phyloP scores from a whole-genome alignment of 2,113 vertebrate species.

The Atractosteus spatula region DNA sequence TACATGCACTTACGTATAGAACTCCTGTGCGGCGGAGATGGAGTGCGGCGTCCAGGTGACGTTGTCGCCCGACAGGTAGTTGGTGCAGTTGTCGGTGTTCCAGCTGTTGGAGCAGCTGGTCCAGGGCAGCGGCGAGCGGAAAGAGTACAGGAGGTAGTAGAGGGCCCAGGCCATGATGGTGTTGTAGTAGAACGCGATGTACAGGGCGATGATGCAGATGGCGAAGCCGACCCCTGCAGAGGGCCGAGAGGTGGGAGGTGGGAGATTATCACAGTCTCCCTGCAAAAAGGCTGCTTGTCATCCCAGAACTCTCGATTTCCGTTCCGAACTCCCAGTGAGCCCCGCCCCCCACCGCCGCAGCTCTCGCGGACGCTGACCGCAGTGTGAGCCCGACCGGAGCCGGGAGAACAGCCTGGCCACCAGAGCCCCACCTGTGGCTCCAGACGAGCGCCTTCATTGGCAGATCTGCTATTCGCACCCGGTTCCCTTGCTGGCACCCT shows the following conservation, averaged over 20 bases:
- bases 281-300: no score
- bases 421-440: no score
- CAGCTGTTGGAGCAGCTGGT: conserved; percentile 85
- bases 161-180: conserved; percentile 98
- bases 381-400: no score
- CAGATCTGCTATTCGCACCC: no score
- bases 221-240: conserved; percentile 87
- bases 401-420: no score
- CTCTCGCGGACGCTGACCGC: no score
- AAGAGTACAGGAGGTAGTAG: conserved; percentile 93
- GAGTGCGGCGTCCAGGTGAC: conserved; percentile 82
- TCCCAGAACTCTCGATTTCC: no score
- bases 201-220: conserved; percentile 93
- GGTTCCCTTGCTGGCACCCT: no score
- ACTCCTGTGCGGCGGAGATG: conserved; percentile 91
- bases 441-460: no score
- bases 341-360: no score
- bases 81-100: conserved; percentile 90
- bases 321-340: no score
- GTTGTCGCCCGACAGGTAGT: conserved; percentile 83
- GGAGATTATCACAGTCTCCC: no score
- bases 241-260: neutral
- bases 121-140: conserved; percentile 85
- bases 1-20: conserved; percentile 96
- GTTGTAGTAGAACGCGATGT: conserved; percentile 96